A percentile compares a stretch with the other conserved stretches of the same genome.
Evolutionary conservation across 2,797 vertebrate genomes (phyloP).

Genomic region (Premnoplex brunnescens): DNA sequence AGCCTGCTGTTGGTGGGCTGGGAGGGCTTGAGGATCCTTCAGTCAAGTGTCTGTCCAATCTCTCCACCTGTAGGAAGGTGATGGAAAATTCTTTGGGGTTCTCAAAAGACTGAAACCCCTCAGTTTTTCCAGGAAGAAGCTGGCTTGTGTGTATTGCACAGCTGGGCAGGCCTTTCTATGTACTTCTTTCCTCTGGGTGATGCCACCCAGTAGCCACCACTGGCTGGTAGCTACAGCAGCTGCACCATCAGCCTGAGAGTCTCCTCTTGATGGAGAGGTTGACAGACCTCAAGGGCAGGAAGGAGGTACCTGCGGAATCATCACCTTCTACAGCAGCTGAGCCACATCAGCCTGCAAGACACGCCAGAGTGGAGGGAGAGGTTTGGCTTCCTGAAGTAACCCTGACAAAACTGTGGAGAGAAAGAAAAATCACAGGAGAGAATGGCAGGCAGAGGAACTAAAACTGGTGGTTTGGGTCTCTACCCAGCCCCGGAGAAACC

Average conservation of each 20-base stretch:
- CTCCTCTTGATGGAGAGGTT: neutral
- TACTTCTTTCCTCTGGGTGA: conserved; percentile 8
- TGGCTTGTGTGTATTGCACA: neutral
- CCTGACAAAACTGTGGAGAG: neutral
- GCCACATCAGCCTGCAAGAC: neutral
- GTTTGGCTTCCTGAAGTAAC: neutral
- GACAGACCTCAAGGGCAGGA: neutral
- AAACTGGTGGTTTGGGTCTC: neutral
- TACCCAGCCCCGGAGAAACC: neutral
- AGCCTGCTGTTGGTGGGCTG: neutral
- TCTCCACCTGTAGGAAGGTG: neutral
- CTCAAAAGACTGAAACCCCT: neutral
- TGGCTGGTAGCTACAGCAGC: neutral
- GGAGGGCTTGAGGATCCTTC: neutral
- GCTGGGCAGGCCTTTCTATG: neutral
- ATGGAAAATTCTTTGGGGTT: neutral
- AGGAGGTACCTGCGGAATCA: neutral
- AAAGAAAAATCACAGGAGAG: neutral
- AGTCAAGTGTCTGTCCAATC: neutral
- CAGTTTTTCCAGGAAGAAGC: neutral
- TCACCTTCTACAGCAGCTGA: neutral
- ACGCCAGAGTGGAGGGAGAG: neutral
- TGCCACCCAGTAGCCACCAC: neutral
- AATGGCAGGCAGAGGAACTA: conserved; percentile 8
- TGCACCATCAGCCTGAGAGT: neutral